Evolutionary conservation across 1,140 invertebrate species (phyloP).

Genomic region (Pseudomyrmex sp.): DNA sequence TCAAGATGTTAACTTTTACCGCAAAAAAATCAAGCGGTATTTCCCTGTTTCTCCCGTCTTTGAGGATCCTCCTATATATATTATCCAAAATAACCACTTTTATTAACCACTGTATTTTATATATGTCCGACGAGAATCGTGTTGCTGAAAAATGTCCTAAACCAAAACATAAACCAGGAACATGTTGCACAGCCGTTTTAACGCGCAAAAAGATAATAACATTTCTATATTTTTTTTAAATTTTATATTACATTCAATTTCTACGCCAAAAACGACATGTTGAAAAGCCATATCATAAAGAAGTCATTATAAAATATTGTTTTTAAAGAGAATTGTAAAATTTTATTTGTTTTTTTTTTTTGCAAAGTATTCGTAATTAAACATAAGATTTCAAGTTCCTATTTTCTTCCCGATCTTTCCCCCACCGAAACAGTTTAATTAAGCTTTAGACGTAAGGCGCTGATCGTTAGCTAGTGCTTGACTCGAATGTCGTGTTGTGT

Average conservation of each 20-base stretch:
- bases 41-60: background rate
- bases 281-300: background rate
- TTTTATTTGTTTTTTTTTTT: background rate
- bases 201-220: background rate
- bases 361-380: background rate
- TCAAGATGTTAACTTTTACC: constrained; percentile 35
- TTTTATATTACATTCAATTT: background rate
- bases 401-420: constrained; percentile 39
- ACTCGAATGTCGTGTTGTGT: constrained; percentile 84
- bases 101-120: background rate
- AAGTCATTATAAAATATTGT: background rate
- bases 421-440: constrained; percentile 64
- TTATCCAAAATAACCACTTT: constrained; percentile 6
- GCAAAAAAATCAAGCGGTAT: constrained; percentile 15
- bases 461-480: constrained; percentile 82
- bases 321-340: background rate
- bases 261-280: background rate
- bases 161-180: background rate
- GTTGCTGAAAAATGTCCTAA: background rate
- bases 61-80: background rate
- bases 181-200: background rate
- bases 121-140: background rate
- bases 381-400: constrained; percentile 32
- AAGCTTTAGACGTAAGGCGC: constrained; percentile 80
- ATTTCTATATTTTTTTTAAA: background rate